These are phyloP conservation scores for Augochlorella aurata DNA, from an alignment of 2,888 invertebrate genomes.

Conservation along the genomic window DNA sequence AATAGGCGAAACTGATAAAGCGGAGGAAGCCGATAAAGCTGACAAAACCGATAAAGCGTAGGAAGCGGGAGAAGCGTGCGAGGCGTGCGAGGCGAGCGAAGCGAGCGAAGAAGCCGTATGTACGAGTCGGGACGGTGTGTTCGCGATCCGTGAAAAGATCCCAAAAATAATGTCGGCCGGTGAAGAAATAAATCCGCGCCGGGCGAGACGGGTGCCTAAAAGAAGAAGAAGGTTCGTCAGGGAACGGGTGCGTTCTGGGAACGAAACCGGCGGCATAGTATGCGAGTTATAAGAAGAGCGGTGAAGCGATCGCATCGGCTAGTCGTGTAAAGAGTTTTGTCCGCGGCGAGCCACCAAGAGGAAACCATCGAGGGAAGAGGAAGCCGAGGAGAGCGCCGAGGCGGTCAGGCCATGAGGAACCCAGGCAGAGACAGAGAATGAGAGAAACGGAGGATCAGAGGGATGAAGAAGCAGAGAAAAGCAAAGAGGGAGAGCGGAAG, in stretches of 20 bases:
- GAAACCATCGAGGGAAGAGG: slow-evolving; percentile 14
- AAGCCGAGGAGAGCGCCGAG: not conserved
- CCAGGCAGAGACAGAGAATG: not conserved
- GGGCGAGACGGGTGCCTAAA: slow-evolving; percentile 69
- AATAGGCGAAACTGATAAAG: too few relatives aligned
- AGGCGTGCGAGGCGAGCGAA: not conserved
- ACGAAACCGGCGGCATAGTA: slow-evolving; percentile 66
- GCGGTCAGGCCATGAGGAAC: not conserved
- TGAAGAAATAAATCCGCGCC: slow-evolving; percentile 77
- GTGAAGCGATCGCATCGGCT: slow-evolving; percentile 65
- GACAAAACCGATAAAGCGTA: too few relatives aligned
- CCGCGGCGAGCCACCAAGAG: slow-evolving; percentile 42
- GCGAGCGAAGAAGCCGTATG: not conserved
- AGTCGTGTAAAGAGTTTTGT: slow-evolving; percentile 63
- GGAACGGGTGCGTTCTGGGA: slow-evolving; percentile 65
- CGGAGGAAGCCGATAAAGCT: too few relatives aligned
- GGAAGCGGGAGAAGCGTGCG: not conserved
- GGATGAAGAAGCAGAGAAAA: too few relatives aligned
- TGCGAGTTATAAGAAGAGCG: slow-evolving; percentile 67
- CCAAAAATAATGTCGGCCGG: slow-evolving; percentile 80
- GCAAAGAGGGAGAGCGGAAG: too few relatives aligned
- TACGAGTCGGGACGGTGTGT: slow-evolving; percentile 63
- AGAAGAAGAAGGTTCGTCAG: slow-evolving; percentile 65
- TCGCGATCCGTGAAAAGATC: slow-evolving; percentile 77
- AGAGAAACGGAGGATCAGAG: too few relatives aligned